Conservation (phyloP, 2,797 vertebrate species). For the Epinephelus awoara region DNA sequence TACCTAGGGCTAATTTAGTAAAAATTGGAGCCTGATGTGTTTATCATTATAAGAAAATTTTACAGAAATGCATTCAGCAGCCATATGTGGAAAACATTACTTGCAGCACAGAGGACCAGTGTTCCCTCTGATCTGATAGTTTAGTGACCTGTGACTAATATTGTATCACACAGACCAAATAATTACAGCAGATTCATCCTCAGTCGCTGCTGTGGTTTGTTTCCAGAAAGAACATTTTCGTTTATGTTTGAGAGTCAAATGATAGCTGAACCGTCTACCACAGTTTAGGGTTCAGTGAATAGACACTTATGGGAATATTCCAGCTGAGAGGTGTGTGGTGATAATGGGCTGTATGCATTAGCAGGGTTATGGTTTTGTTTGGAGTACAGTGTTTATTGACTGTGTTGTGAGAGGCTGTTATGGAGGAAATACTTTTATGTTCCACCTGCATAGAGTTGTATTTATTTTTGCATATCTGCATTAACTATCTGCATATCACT, state of each 20-base stretch:
- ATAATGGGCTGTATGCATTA: slow-evolving; percentile 66
- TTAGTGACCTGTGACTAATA: slow-evolving; percentile 57
- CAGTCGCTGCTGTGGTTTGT: slow-evolving; percentile 10
- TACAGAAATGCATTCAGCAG: slow-evolving; percentile 27
- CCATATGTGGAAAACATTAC: slow-evolving; percentile 53
- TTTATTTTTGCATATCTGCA: slow-evolving; percentile 31
- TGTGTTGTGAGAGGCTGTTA: slow-evolving; percentile 41
- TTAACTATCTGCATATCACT: not conserved
- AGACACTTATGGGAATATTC: slow-evolving; percentile 35
- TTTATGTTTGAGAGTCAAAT: slow-evolving; percentile 25
- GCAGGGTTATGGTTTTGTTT: slow-evolving; percentile 59
- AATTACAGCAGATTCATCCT: slow-evolving; percentile 47
- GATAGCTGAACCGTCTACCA: slow-evolving; percentile 38
- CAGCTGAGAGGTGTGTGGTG: slow-evolving; percentile 47
- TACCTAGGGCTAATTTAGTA: slow-evolving; percentile 11
- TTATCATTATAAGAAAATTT: not conserved
- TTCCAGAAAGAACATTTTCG: slow-evolving; percentile 39
- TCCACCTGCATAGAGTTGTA: slow-evolving; percentile 52
- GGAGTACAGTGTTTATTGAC: slow-evolving; percentile 44
- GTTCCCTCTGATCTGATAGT: slow-evolving; percentile 57
- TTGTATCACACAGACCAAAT: slow-evolving; percentile 37
- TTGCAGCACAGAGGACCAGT: not conserved
- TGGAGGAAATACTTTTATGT: slow-evolving; percentile 45
- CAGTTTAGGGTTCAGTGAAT: slow-evolving; percentile 48
- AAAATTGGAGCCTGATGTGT: not conserved